Conservation (phyloP, 2,797 vertebrate genomes). For the Garrulus glandarius region DNA sequence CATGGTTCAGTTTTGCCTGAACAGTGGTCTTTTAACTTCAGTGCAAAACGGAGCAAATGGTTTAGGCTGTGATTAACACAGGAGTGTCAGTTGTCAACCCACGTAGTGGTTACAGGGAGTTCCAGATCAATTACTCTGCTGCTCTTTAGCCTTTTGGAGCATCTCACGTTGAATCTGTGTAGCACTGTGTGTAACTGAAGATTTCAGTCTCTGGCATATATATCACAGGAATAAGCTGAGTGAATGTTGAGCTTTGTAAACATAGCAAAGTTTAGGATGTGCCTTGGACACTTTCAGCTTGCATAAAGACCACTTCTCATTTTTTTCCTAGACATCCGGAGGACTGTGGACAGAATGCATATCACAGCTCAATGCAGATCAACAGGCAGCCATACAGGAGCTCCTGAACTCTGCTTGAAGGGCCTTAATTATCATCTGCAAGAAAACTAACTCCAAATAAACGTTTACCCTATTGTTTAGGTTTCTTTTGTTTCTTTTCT, state of each 20-base stretch:
- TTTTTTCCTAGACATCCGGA: slow-evolving; percentile 84
- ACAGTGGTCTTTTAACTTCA: background rate
- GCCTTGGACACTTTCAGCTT: background rate
- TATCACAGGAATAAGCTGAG: background rate
- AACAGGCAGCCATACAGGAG: slow-evolving; percentile 96
- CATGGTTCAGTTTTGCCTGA: background rate
- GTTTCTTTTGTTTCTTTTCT: slow-evolving; percentile 83
- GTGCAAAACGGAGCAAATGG: fast-evolving
- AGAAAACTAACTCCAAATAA: slow-evolving; percentile 83
- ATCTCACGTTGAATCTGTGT: background rate
- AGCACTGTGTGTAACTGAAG: background rate
- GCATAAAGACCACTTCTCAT: background rate
- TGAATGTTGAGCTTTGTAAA: background rate
- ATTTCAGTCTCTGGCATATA: background rate
- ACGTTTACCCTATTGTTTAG: slow-evolving; percentile 83
- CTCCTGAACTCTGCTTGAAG: slow-evolving; percentile 93
- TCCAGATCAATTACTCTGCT: background rate
- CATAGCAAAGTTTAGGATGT: background rate
- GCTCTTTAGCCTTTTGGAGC: background rate
- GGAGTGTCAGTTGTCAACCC: background rate
- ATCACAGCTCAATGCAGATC: slow-evolving; percentile 88
- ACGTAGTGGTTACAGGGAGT: background rate
- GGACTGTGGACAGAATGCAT: slow-evolving; percentile 95
- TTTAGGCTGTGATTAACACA: background rate
- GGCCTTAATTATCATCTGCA: slow-evolving; percentile 74